Base-by-base conservation (phyloP, 2,888 invertebrate species). In the Leptinotarsa peninsularis region DNA sequence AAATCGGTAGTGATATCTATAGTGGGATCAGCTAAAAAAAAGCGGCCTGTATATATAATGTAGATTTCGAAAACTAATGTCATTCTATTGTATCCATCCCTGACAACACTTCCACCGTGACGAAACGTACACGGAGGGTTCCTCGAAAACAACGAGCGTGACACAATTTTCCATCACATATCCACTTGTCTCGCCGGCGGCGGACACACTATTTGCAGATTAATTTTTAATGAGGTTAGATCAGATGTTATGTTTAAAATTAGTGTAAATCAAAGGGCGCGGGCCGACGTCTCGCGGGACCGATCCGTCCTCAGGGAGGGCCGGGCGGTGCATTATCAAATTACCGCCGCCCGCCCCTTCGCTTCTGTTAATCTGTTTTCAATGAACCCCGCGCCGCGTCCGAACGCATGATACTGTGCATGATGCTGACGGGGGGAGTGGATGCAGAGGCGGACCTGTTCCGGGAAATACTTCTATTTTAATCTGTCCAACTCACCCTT, bases 191-290 rank as follows among this genome's bases (percentile, higher is more conserved):
- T 43, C 63, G 15, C 14, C 58, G 43, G 2, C 43, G 33, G 1
- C 63, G 63, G 17, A 33, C 63, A n/a, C 63, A 63, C 63, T 63
- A 63, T 86, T 86, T 83, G 85, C 77, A 84, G 87, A 88, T 88
- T 88, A 88, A 88, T 88, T 87, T 88, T 88, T 88, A 88, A 88
- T 87, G 86, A 84, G 85, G 86, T 88, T 87, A 88, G 87, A 88
- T 88, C 87, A 87, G 88, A 88, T 88, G 88, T 87, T 88, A 88
- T 88, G 88, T 88, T 88, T 88, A 88, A 88, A 88, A 88, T 88
- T 88, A 88, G 88, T 87, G 86, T 87, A 88, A 88, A 89, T 89
- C 88, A 89, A 89, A 88, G 88, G 88, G 88, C 88, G 85, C 84
- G 82, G 84, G 21, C 58, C 58, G 82, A 78, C 81, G 83, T 85